These are phyloP conservation scores for Eretmocerus hayati DNA, from an alignment of 2,888 invertebrate genomes.

Conservation along the genomic window DNA sequence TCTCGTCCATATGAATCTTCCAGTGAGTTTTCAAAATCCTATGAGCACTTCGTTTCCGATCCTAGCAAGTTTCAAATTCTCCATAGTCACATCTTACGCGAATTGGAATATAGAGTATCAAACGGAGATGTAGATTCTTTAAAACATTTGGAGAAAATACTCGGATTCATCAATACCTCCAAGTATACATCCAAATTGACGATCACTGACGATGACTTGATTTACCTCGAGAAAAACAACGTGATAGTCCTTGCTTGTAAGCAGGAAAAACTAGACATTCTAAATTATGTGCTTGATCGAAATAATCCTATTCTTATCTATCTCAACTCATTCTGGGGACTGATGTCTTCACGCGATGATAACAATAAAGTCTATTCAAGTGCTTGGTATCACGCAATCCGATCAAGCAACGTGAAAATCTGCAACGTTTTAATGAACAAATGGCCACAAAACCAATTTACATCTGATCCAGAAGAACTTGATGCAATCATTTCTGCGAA, in stretches of 20 bases:
- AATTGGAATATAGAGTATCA: constrained; percentile 3
- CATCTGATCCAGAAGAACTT: constrained; percentile 13
- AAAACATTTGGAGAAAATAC: constrained; percentile 5
- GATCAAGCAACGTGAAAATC: constrained; percentile 22
- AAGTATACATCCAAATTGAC: not conserved
- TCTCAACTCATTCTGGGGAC: not conserved
- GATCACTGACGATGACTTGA: constrained; percentile 8
- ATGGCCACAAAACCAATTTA: constrained; percentile 20
- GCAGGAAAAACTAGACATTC: constrained; percentile 11
- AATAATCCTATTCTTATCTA: not conserved
- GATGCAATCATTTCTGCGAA: constrained; percentile 25
- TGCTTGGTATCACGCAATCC: constrained; percentile 29
- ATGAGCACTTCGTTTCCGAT: not conserved
- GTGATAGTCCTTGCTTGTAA: constrained; percentile 19
- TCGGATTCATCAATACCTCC: not conserved
- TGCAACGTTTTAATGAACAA: constrained; percentile 22
- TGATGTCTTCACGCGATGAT: constrained; percentile 1
- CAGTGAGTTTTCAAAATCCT: too few species aligned
- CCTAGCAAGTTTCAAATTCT: constrained; percentile 4
- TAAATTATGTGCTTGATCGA: constrained; percentile 12
- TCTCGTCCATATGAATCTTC: too few species aligned
- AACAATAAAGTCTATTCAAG: constrained; percentile 20
- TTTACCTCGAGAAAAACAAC: constrained; percentile 14
- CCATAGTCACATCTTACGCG: constrained; percentile 4
- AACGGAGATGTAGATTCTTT: constrained; percentile 8